phyloP scores from a whole-genome alignment of 2,113 vertebrate genomes.

The Calyptommatus sinebrachiatus region DNA sequence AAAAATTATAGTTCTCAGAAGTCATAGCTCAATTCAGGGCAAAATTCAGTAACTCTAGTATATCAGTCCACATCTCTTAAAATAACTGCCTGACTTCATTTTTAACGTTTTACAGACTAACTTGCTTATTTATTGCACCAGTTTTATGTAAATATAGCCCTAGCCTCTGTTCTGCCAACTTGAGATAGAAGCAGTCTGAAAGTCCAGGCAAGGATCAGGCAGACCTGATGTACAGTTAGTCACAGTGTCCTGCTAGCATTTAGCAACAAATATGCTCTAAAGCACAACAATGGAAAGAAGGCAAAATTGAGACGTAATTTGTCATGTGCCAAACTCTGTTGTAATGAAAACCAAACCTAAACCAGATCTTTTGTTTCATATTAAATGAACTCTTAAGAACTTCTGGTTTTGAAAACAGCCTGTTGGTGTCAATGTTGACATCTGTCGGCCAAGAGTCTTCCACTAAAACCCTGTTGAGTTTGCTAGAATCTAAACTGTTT shows the following conservation, averaged over 20 bases:
- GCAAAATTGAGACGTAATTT: background rate
- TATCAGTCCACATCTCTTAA: background rate
- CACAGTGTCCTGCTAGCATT: background rate
- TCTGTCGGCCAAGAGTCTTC: background rate
- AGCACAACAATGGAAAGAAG: background rate
- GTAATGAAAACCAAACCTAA: background rate
- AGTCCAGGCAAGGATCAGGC: background rate
- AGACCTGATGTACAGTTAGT: background rate
- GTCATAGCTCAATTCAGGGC: no score
- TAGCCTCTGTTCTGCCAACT: background rate
- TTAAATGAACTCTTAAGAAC: accelerated
- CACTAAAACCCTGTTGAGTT: background rate
- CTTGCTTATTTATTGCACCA: background rate
- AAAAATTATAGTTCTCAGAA: no score
- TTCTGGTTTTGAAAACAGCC: background rate
- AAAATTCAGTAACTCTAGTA: background rate
- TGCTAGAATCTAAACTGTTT: background rate
- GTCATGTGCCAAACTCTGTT: background rate
- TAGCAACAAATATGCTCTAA: background rate
- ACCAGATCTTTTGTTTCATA: background rate
- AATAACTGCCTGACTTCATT: background rate
- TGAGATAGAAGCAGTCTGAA: background rate
- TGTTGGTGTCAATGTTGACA: background rate
- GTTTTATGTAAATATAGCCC: background rate
- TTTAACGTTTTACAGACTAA: background rate